Evolutionary conservation across 2,113 vertebrate species (phyloP).

Genomic region (Chlorodrepanis virens): DNA sequence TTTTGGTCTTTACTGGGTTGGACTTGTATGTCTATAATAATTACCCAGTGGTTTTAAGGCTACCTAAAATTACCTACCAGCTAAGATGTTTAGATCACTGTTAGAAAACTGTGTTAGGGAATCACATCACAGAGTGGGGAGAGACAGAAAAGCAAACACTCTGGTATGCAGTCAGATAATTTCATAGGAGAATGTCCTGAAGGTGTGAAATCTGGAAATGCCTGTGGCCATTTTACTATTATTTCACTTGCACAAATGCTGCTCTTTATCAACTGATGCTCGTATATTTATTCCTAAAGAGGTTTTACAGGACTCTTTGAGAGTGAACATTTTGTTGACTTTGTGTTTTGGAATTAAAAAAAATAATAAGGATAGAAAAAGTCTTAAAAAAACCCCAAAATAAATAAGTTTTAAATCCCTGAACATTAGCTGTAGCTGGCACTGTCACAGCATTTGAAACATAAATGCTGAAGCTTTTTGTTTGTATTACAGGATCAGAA

Average conservation of each 20-base stretch:
- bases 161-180: neutral
- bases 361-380: neutral
- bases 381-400: neutral
- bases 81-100: neutral
- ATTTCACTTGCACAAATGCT: neutral
- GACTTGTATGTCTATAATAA: neutral
- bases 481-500: neutral
- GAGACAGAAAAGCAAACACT: neutral
- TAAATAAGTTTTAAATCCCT: neutral
- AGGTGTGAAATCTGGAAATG: constrained; percentile 25
- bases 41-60: constrained; percentile 1
- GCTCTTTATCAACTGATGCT: neutral
- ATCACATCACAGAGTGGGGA: neutral
- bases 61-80: constrained; percentile 4
- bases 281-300: neutral
- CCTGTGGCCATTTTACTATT: neutral
- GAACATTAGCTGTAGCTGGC: neutral
- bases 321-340: neutral
- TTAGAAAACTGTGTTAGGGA: neutral
- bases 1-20: neutral
- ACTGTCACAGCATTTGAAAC: neutral
- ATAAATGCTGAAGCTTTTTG: neutral
- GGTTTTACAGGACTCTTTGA: neutral
- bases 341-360: neutral
- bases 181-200: neutral